Evolutionary conservation across 2,888 invertebrate genomes (phyloP), one percentile per base, ranked within the genome.

Genomic region (Laspeyria flexula): DNA sequence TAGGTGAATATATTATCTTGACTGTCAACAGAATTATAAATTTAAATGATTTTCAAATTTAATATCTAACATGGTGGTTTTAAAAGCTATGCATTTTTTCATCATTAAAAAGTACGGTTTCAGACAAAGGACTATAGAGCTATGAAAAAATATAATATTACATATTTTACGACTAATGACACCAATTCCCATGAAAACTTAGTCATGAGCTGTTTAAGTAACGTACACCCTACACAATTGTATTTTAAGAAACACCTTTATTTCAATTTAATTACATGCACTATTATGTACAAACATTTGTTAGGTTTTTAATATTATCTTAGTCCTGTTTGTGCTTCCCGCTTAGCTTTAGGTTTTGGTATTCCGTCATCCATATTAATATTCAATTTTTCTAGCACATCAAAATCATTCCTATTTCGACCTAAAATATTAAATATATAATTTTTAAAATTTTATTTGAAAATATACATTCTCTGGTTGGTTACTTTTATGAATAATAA

Each of bases 391-490:
- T 33, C 45, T 52, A 56, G 30, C 41, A 16, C 39, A 55, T 51
- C 45, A 39, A 43, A 57, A 49, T 54, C 55, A 61, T 56, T 53
- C 45, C 51, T 54, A 70, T 59, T 48, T 56, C 52, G 16, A 42
- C 43, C 41, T 60, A 53, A 27, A 53, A 52, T 56, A 60, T 44
- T 65, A 57, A 58, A 35, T 56, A 58, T 71, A 71, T 74, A 67
- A 71, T 69, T 54, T 53, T 57, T 47, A 40, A 30, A 55, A 48
- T 33, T 46, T 50, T 39, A 53, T 34, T 57, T 55, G 38, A 67
- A 64, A 68, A 64, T 66, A 68, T 60, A 65, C 34, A 39, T 34
- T 34, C 3, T 34, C n/a, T 18, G 18, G 5, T 34, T 31, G 7
- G 7, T 13, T 31, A 31, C 13, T 13, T 11, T 11, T 3, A 15